These are phyloP conservation scores for Mactromeris polynyma DNA, from an alignment of 2,888 invertebrate genomes.

Conservation along the genomic window DNA sequence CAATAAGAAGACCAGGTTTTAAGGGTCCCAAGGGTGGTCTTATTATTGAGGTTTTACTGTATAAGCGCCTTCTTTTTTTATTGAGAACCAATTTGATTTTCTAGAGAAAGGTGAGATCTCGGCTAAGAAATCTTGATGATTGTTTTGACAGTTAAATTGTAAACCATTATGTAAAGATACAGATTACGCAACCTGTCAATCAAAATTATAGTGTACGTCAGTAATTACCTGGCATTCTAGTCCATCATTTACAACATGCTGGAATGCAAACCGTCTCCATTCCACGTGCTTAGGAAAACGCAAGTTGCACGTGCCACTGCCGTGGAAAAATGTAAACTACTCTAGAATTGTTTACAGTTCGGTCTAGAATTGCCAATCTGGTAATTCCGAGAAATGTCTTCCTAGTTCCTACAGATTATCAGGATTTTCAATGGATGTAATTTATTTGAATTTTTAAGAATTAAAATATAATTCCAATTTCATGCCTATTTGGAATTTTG, in stretches of 20 bases:
- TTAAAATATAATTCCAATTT: background rate
- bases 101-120: background rate
- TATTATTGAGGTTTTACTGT: no score
- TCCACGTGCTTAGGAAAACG: background rate
- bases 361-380: background rate
- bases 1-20: no score
- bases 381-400: background rate
- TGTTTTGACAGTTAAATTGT: background rate
- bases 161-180: background rate
- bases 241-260: background rate
- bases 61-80: no score
- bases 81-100: no score
- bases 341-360: slow-evolving; percentile 18
- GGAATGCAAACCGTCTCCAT: background rate
- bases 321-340: slow-evolving; percentile 22
- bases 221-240: background rate
- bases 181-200: background rate
- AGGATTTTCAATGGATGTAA: background rate
- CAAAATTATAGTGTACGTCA: background rate
- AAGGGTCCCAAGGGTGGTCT: no score
- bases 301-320: slow-evolving; percentile 6
- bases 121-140: background rate
- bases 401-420: background rate
- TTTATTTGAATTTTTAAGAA: slow-evolving; percentile 3
- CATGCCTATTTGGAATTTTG: background rate